Evolutionary conservation across 2,113 vertebrate species (phyloP), one percentile per base, ranked within the genome.

Genomic region (Monopterus albus): DNA sequence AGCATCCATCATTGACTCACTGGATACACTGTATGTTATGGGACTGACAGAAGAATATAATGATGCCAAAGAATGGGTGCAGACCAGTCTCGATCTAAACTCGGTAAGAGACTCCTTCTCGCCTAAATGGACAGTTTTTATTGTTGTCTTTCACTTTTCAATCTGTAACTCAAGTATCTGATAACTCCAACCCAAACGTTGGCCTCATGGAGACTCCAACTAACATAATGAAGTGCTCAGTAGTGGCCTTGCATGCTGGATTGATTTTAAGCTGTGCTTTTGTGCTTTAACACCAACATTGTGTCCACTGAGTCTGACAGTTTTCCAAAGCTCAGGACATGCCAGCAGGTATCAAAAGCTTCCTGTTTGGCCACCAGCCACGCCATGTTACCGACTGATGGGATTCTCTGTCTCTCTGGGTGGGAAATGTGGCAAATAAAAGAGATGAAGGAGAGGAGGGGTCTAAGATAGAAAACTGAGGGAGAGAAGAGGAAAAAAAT

Each of bases 21-120:
- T 99, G 39, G 98, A 99, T 49, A 98, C 98, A 0, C 93, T 99
- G 38, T 98, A 96, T 77, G 95, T 99, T 84, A 99, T 99, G 98
- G 96, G 96, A 45, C 83, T 99, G 42, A 94, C 93, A 82, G 95
- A 98, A 12, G 96, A 99, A 72, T 99, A 96, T 82, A 93, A 95
- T 18, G 96, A 98, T 61, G 98, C 98, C 72, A 96, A 94, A 90
- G 91, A 94, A 61, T 99, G 98, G 98, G 95, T 99, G 51, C 89
- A 95, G 85, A 94, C 90, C 77, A 96, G 85, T 87, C 95, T 99
- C 73, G 96, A 98, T 76, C 90, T 99, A 25, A 98, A 95, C 2
- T 95, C 96, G 89, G 98, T 99, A 88, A 96, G 95, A 93, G 75
- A 2, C 15, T 6, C 9, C 17, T 25, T 43, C 9, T 26, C 2